Percentiles rank a stretch among this genome's conserved stretches.
Conservation (phyloP, 1,140 invertebrate species). For the Tetragnatha versicolor region DNA sequence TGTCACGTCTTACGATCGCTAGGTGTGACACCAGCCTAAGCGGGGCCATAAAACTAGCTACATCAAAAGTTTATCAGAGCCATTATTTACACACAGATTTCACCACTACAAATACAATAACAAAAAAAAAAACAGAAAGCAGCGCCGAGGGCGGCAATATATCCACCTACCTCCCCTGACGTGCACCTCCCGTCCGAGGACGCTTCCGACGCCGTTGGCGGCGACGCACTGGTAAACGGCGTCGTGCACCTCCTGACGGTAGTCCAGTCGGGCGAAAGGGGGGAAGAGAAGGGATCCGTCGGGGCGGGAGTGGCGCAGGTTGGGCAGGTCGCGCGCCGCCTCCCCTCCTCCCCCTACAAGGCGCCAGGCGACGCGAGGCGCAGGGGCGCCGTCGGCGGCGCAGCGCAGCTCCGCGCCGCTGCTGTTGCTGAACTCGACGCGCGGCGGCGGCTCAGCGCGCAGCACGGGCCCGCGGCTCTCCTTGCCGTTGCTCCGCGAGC, state of each 20-base stretch:
- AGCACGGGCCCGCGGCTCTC: constrained; percentile 78
- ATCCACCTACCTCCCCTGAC: constrained; percentile 79
- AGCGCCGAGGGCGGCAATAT: too few relatives aligned
- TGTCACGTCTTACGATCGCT: too few relatives aligned
- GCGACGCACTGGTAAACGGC: constrained; percentile 72
- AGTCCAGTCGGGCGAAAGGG: constrained; percentile 61
- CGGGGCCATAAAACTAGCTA: too few relatives aligned
- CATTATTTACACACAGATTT: too few relatives aligned
- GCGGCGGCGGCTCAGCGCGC: constrained; percentile 88
- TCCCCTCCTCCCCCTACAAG: constrained; percentile 69
- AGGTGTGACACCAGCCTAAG: too few relatives aligned
- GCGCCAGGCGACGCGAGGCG: constrained; percentile 86
- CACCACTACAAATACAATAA: too few relatives aligned
- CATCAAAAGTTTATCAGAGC: too few relatives aligned
- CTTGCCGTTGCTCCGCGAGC: neutral
- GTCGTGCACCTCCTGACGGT: constrained; percentile 70
- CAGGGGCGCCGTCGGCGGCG: constrained; percentile 85
- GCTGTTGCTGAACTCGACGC: constrained; percentile 92
- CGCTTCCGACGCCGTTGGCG: constrained; percentile 77
- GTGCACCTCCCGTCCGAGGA: constrained; percentile 81
- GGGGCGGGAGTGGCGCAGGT: constrained; percentile 72
- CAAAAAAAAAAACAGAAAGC: too few relatives aligned
- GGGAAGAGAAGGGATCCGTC: constrained; percentile 64
- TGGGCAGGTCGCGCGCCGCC: constrained; percentile 75
- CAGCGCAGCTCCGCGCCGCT: constrained; percentile 92